Percentiles rank a stretch among this genome's conserved stretches.
Conservation (phyloP, 2,888 invertebrate genomes). For the Noctua janthe region DNA sequence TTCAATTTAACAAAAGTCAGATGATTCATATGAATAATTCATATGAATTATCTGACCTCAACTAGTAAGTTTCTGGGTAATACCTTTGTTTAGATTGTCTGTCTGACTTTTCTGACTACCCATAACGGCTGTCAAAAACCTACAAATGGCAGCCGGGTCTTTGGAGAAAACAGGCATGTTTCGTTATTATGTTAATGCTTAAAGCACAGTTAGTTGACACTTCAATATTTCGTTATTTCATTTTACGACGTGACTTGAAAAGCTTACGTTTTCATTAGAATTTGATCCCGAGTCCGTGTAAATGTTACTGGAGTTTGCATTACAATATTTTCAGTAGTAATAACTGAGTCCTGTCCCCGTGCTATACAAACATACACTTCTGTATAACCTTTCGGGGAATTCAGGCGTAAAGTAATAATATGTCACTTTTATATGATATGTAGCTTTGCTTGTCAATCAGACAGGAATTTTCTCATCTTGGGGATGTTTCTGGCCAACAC, state of each 20-base stretch:
- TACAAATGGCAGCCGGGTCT: neutral
- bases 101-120: neutral
- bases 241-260: neutral
- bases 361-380: neutral
- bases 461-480: neutral
- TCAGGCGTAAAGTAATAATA: neutral
- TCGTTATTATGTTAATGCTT: neutral
- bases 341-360: no score
- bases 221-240: neutral
- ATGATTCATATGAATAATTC: neutral
- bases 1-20: no score
- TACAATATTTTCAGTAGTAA: neutral
- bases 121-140: neutral
- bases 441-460: neutral
- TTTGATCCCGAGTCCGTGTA: neutral
- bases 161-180: neutral
- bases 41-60: neutral
- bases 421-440: neutral
- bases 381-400: no score
- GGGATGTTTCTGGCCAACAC: neutral
- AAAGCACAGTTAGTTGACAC: neutral
- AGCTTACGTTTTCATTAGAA: neutral
- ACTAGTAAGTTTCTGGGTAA: neutral
- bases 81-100: neutral
- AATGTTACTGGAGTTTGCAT: neutral